Conservation (phyloP, 2,113 vertebrate genomes). For the Mastomys natalensis region DNA sequence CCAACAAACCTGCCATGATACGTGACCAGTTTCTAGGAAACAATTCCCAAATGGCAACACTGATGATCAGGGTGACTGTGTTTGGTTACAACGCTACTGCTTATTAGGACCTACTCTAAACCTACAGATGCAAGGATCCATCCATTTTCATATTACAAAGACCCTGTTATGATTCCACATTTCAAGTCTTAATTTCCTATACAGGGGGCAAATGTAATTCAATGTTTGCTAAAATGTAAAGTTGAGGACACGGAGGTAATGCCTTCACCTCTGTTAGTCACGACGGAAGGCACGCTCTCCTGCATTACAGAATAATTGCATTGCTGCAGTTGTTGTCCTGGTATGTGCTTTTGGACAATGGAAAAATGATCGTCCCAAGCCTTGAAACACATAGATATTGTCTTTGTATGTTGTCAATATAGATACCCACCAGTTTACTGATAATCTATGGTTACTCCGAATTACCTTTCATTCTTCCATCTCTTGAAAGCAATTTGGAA, state of each 20-base stretch:
- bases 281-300: background rate
- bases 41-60: background rate
- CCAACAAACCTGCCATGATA: background rate
- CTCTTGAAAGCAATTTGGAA: conserved; percentile 58
- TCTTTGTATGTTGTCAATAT: conserved; percentile 13
- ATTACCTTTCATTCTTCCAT: background rate
- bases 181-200: conserved; percentile 12
- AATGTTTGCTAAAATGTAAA: background rate
- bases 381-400: conserved; percentile 16
- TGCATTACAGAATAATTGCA: background rate
- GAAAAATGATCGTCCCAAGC: conserved; percentile 9
- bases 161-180: background rate
- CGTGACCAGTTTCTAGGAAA: background rate
- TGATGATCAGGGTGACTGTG: background rate
- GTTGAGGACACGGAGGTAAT: background rate
- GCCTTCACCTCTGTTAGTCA: background rate
- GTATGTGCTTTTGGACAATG: background rate
- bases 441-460: conserved; percentile 22
- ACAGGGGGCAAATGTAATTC: background rate
- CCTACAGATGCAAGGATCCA: background rate
- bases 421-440: background rate
- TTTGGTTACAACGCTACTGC: background rate
- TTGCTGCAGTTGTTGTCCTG: background rate
- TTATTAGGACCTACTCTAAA: conserved; percentile 7
- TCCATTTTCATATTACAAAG: background rate